These are phyloP conservation scores for Cosmorhoe ocellata DNA, from an alignment of 2,888 invertebrate genomes.

Conservation along the genomic window DNA sequence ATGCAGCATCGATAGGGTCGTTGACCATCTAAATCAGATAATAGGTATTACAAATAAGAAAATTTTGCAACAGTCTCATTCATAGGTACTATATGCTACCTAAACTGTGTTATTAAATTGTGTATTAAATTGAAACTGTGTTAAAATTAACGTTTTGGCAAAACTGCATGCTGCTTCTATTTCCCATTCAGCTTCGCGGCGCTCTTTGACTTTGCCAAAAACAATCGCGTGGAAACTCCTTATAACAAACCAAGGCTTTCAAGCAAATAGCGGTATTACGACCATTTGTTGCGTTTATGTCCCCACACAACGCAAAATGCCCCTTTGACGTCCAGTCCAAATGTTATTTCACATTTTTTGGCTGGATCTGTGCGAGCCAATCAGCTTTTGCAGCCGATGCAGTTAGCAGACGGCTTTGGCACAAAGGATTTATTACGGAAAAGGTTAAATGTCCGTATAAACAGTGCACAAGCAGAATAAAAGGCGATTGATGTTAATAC, in stretches of 20 bases:
- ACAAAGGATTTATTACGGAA: constrained; percentile 1
- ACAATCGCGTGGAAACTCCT: constrained; percentile 42
- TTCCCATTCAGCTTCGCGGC: not conserved
- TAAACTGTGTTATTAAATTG: too few species aligned
- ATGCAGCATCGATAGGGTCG: constrained; percentile 58
- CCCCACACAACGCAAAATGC: constrained; percentile 54
- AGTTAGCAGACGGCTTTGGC: not conserved
- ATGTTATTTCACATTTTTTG: constrained; percentile 25
- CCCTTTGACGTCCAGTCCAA: constrained; percentile 45
- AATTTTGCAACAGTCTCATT: too few species aligned
- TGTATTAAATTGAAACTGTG: too few species aligned
- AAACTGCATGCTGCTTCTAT: not conserved
- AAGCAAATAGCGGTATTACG: constrained; percentile 49
- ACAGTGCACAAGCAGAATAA: too few species aligned
- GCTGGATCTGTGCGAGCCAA: constrained; percentile 4
- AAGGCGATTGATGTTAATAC: too few species aligned
- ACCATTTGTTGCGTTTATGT: constrained; percentile 63
- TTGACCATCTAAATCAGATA: constrained; percentile 39
- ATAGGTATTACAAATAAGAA: too few species aligned
- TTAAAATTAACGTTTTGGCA: constrained; percentile 3
- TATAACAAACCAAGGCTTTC: constrained; percentile 42
- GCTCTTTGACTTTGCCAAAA: constrained; percentile 8
- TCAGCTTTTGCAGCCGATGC: constrained; percentile 1
- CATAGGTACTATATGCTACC: too few species aligned
- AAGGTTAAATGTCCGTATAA: too few species aligned